Percentiles rank a stretch among this genome's conserved stretches.
Conservation (phyloP, 2,888 invertebrate species). For the Laspeyria flexula region DNA sequence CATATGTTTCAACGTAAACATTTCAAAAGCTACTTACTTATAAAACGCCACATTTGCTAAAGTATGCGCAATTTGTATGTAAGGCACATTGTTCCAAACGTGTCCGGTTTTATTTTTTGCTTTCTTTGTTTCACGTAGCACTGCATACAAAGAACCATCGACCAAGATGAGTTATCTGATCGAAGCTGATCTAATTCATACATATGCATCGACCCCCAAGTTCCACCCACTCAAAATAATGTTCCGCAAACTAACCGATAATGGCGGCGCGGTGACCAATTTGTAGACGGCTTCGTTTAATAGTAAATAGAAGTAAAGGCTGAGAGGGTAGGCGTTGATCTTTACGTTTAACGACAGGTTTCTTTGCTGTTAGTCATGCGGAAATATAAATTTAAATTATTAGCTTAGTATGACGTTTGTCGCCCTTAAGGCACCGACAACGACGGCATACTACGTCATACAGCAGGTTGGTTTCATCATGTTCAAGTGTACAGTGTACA, state of each 20-base stretch:
- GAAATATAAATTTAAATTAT: slow-evolving; percentile 44
- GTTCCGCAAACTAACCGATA: slow-evolving; percentile 59
- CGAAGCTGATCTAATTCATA: not conserved
- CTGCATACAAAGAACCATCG: not conserved
- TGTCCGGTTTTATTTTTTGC: slow-evolving; percentile 26
- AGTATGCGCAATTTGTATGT: slow-evolving; percentile 27
- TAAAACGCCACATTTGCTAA: slow-evolving; percentile 6
- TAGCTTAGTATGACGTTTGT: slow-evolving; percentile 34
- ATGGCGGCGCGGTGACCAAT: slow-evolving; percentile 26
- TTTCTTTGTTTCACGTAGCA: slow-evolving; percentile 15
- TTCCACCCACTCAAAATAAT: slow-evolving; percentile 49
- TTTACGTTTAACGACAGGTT: slow-evolving; percentile 12
- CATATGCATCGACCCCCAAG: slow-evolving; percentile 53
- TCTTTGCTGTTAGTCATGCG: slow-evolving; percentile 37
- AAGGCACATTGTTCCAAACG: slow-evolving; percentile 19
- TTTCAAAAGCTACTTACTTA: slow-evolving; percentile 15
- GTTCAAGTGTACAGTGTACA: slow-evolving; percentile 41
- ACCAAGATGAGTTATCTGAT: not conserved
- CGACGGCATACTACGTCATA: slow-evolving; percentile 53
- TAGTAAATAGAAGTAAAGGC: slow-evolving; percentile 37
- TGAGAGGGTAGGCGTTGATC: slow-evolving; percentile 33
- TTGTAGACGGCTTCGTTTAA: slow-evolving; percentile 29
- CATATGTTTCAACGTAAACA: slow-evolving; percentile 1
- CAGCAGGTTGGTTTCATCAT: slow-evolving; percentile 69
- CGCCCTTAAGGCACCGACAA: slow-evolving; percentile 7